These are phyloP conservation scores for Peromyscus nudipes DNA, from an alignment of 2,797 vertebrate genomes.

Conservation along the genomic window DNA sequence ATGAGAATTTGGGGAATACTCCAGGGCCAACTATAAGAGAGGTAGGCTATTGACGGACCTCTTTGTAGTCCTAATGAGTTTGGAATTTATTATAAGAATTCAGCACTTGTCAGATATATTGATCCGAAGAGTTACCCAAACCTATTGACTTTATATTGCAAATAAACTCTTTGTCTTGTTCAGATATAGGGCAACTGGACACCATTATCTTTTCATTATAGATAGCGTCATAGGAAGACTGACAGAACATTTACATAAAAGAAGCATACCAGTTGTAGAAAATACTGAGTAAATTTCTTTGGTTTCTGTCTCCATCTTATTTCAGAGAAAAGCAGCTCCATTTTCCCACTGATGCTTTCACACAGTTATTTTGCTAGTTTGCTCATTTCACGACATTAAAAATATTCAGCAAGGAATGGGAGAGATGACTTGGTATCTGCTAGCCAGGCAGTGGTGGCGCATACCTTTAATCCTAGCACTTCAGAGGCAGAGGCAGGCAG, in stretches of 20 bases:
- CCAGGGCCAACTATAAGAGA: not conserved
- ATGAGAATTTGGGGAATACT: not conserved
- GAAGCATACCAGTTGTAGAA: not conserved
- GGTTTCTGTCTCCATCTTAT: not conserved
- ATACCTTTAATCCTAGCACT: not conserved
- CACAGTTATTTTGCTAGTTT: not conserved
- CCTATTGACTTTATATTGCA: conserved; percentile 1
- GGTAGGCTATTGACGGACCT: not conserved
- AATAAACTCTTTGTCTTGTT: conserved; percentile 35
- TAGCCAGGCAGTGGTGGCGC: not conserved
- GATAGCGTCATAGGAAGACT: not conserved
- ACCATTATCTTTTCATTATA: not conserved
- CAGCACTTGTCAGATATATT: not conserved
- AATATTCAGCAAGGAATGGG: not conserved
- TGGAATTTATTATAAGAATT: not conserved
- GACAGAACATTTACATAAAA: conserved; percentile 11
- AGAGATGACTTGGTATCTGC: no score
- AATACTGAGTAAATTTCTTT: not conserved
- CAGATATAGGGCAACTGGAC: not conserved
- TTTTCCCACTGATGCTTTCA: not conserved
- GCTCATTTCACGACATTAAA: conserved; percentile 17
- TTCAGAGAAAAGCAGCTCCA: not conserved
- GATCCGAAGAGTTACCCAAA: conserved; percentile 1
- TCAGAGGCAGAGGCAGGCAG: not conserved
- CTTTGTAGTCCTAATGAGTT: not conserved